Conservation (phyloP, 2,888 invertebrate species). For the Anagyrus pseudococci region DNA sequence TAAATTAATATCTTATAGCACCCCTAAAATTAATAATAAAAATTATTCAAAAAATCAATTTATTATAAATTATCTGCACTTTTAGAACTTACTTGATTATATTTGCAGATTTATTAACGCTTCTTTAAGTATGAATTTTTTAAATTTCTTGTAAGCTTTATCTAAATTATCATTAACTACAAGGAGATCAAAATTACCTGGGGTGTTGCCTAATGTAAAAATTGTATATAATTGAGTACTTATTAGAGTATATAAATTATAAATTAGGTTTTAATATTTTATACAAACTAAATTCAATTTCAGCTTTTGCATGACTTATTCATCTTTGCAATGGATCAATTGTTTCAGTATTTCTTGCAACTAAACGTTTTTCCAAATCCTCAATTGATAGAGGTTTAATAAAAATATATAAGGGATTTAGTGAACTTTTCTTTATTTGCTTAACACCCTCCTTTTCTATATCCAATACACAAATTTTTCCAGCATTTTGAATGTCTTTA, state of each 20-base stretch:
- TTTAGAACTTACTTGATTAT: slow-evolving; percentile 39
- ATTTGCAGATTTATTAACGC: slow-evolving; percentile 63
- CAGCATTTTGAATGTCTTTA: slow-evolving; percentile 76
- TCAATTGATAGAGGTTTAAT: slow-evolving; percentile 89
- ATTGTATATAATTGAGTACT: slow-evolving; percentile 12
- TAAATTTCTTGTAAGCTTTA: slow-evolving; percentile 77
- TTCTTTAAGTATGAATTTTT: slow-evolving; percentile 73
- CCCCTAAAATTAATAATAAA: slow-evolving; percentile 1
- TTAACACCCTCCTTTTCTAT: slow-evolving; percentile 96
- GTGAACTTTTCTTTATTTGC: slow-evolving; percentile 80
- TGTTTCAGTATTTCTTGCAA: slow-evolving; percentile 86
- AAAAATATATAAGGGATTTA: slow-evolving; percentile 87
- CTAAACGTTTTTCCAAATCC: slow-evolving; percentile 76
- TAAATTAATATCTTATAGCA: slow-evolving; percentile 10
- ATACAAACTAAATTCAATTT: slow-evolving; percentile 81
- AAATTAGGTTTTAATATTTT: neutral
- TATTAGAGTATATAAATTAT: neutral
- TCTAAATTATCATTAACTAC: slow-evolving; percentile 85
- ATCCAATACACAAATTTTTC: slow-evolving; percentile 91
- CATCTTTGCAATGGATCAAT: slow-evolving; percentile 84
- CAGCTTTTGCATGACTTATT: slow-evolving; percentile 77
- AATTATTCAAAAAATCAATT: slow-evolving; percentile 17
- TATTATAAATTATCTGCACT: neutral
- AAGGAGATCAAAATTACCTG: slow-evolving; percentile 83
- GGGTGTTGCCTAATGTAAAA: slow-evolving; percentile 63